Conservation (phyloP, 2,113 vertebrate genomes). For the Callopanchax toddi region DNA sequence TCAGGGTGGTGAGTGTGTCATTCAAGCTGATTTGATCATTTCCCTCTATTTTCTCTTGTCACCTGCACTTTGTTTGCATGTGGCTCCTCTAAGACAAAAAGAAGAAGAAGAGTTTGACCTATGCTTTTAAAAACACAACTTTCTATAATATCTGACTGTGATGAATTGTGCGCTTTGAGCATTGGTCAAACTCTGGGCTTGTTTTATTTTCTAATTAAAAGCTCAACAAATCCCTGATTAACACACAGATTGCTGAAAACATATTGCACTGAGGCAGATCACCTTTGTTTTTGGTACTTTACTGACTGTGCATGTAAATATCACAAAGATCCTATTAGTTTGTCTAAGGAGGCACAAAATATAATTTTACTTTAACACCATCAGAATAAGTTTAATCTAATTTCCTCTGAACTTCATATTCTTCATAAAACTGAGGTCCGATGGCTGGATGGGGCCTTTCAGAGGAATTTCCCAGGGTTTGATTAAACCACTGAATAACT, state of each 20-base stretch:
- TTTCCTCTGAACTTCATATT: neutral
- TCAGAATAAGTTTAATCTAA: neutral
- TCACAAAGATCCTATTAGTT: slow-evolving; percentile 15
- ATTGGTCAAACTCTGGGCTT: slow-evolving; percentile 67
- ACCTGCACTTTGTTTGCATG: slow-evolving; percentile 58
- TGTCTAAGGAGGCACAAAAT: slow-evolving; percentile 20
- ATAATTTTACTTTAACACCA: neutral
- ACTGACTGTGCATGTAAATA: slow-evolving; percentile 60
- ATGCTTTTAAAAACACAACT: slow-evolving; percentile 22
- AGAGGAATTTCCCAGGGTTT: neutral
- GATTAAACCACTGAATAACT: slow-evolving; percentile 21
- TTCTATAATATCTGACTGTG: slow-evolving; percentile 1
- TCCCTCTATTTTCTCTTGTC: slow-evolving; percentile 20
- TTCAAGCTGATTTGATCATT: slow-evolving; percentile 23
- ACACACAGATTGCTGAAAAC: neutral
- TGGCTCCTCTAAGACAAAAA: slow-evolving; percentile 29
- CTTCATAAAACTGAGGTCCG: slow-evolving; percentile 3
- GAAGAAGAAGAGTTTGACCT: slow-evolving; percentile 63
- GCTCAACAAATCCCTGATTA: slow-evolving; percentile 7
- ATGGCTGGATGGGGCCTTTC: slow-evolving; percentile 24
- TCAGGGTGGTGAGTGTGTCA: slow-evolving; percentile 73
- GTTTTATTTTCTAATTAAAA: slow-evolving; percentile 26
- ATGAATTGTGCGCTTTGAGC: slow-evolving; percentile 5
- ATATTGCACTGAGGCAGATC: slow-evolving; percentile 6
- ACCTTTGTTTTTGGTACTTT: slow-evolving; percentile 16